Conservation (phyloP, 2,797 vertebrate species). For the Artibeus lituratus region DNA sequence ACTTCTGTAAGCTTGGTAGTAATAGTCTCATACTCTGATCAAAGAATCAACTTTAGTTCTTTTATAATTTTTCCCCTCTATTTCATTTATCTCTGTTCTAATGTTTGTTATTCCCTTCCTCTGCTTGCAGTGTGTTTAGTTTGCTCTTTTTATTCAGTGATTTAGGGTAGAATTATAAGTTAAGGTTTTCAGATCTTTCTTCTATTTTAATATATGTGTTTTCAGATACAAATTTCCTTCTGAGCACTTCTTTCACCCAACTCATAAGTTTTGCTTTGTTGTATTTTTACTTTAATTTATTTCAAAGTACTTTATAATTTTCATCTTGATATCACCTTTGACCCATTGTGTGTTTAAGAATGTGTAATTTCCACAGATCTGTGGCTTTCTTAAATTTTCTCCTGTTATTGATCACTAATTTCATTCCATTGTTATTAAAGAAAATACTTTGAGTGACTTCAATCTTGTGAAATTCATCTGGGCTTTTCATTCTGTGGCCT, state of each 20-base stretch:
- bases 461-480: not conserved
- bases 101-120: not conserved
- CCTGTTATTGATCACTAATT: not conserved
- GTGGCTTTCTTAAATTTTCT: not conserved
- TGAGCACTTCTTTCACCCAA: not conserved
- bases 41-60: not conserved
- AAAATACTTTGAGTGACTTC: not conserved
- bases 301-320: not conserved
- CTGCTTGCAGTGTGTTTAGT: not conserved
- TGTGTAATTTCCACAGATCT: not conserved
- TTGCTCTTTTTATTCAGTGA: not conserved
- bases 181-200: not conserved
- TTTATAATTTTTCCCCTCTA: not conserved
- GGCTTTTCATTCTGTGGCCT: not conserved
- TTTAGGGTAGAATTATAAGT: not conserved
- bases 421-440: not conserved
- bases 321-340: not conserved
- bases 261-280: not conserved
- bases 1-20: not conserved
- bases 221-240: not conserved
- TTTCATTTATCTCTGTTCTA: not conserved
- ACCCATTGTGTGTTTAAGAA: not conserved
- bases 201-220: not conserved
- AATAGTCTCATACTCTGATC: not conserved
- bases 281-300: not conserved